phyloP scores from a whole-genome alignment of 2,797 vertebrate genomes.

The Loriculus beryllinus region DNA sequence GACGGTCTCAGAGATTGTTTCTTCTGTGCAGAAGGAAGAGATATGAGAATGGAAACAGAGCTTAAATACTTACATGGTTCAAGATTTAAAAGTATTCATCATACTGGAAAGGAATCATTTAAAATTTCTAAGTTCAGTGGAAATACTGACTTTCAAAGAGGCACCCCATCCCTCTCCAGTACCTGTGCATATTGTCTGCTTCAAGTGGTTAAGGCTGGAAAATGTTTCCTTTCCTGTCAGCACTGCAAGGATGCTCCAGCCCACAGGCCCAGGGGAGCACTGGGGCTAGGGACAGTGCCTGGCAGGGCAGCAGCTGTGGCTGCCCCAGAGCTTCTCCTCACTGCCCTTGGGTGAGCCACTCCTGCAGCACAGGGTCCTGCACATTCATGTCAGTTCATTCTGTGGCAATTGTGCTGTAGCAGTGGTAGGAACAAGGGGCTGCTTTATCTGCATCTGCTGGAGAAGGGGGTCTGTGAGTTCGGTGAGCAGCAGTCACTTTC shows the following conservation, averaged over 20 bases:
- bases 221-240: background rate
- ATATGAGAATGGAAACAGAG: background rate
- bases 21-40: background rate
- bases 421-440: background rate
- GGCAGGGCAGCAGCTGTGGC: background rate
- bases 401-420: background rate
- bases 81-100: background rate
- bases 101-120: background rate
- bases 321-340: background rate
- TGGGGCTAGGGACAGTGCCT: background rate
- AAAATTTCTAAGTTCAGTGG: background rate
- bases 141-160: background rate
- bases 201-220: background rate
- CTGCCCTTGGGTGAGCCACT: background rate
- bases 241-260: accelerated
- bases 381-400: accelerated
- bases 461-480: background rate
- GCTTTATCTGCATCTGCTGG: background rate
- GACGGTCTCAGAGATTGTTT: background rate
- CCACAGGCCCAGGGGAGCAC: background rate
- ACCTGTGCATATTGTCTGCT: accelerated
- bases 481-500: background rate
- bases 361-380: accelerated
- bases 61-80: background rate
- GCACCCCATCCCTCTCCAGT: background rate